Evolutionary conservation across 1,140 invertebrate genomes (phyloP), one percentile per base, ranked within the genome.

Genomic region (Drosophila serrata): DNA sequence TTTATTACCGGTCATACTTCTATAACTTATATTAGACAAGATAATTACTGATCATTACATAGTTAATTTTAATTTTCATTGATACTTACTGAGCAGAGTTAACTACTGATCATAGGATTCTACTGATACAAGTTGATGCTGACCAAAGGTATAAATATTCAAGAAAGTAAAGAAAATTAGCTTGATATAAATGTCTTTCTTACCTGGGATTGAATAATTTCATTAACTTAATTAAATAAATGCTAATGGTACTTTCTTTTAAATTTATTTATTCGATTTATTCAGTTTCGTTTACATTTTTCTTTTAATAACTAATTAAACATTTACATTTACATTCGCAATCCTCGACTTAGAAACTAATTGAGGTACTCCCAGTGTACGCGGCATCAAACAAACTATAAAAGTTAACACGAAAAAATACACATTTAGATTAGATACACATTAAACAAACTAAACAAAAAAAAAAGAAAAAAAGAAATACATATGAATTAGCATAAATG

Each of bases 331-430:
- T 57, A 24, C 15, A 29, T 69, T 29, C 57, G 33, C 15, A 29
- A 74, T 37, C 42, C 12, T 63, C 64, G 59, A 61, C 84, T 87
- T 87, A 88, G 3, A 12, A 8, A 45, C 84, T 87, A 87, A 74
- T 69, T 88, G 84, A 87, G 84, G 84, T 87, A 87, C 84, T 88
- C 60, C 45, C 67, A 75, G 70, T 82, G 79, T 79, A 87, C 75
- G 79, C 82, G 82, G 58, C 82, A 37, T 56, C 49, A 72, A 56
- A 57, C 63, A 57, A 72, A 72, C 68, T 31, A 48, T 62, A 75
- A 69, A 68, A 61, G 9, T 31, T 46, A 67, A 72, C 69, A 37
- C 33, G 58, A 57, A 75, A 77, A 65, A 76, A 74, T 35, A 59
- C 33, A 57, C 46, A 75, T 63, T 45, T 63, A 43, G 48, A 68